Base-by-base conservation (phyloP, 2,797 vertebrate species). In the Oreortyx pictus region DNA sequence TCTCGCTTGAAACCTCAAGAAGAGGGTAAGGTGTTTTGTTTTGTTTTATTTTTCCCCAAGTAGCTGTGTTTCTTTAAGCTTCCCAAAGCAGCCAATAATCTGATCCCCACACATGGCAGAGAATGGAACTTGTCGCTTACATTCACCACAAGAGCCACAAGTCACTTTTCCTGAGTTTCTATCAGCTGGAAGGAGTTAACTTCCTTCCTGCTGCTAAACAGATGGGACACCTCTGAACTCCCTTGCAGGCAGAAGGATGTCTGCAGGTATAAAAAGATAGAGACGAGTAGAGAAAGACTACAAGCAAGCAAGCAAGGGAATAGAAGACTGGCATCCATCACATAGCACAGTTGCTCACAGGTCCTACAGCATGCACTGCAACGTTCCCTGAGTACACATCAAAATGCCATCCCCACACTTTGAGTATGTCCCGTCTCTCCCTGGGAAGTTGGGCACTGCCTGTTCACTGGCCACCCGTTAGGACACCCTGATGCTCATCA, bases 341-440 rank as follows among this genome's bases (percentile, higher is more conserved):
- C 0, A 23, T 1, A 86, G 81, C 81, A 24, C 14, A 4, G 17
- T n/a, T 39, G 31, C 70, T 64, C 1, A 0, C 0, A 33, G 37
- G 57, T 46, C 4, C 5, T 7, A n/a, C 7, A n/a, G 60, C 11
- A 31, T 66, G n/a, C 23, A 39, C 33, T 37, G 14, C 23, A 13
- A 0, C 5, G 25, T 2, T 9, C 24, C 54, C 35, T 1, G 3
- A 15, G 23, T 41, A 41, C 23, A 14, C 1, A 2, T 75, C 61
- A 50, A 84, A 96, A 44, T 2, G 22, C 37, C 37, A 2, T 9
- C n/a, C 20, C 19, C 7, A 14, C 44, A 59, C 41, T 22, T 54
- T 29, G 43, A 64, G 33, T 31, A 86, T 47, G 10, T n/a, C 25
- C 75, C 39, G 73, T 41, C 22, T 9, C 17, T 70, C 19, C 74